These are phyloP conservation scores for Sussaba pulchella DNA, from an alignment of 2,888 invertebrate species.

Conservation along the genomic window DNA sequence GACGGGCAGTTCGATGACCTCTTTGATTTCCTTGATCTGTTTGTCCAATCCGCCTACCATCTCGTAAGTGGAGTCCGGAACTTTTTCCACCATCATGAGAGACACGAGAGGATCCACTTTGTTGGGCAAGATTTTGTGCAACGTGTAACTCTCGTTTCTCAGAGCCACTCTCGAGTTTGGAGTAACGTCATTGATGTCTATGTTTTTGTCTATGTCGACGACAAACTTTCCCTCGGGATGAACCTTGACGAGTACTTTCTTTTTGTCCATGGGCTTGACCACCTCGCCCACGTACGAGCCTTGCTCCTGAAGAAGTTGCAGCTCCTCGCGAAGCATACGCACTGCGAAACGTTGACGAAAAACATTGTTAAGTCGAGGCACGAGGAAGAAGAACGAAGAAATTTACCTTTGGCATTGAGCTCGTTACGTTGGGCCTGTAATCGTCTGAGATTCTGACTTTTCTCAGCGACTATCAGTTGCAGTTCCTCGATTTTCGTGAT, in stretches of 20 bases:
- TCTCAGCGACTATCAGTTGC: constrained; percentile 98
- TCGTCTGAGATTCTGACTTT: constrained; percentile 97
- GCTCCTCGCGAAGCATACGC: constrained; percentile 98
- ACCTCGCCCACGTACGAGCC: constrained; percentile 99
- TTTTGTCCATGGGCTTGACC: constrained; percentile 99
- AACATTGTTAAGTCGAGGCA: background rate
- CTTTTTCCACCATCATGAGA: constrained; percentile 99
- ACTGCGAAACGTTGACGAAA: constrained; percentile 87
- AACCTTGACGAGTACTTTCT: constrained; percentile 99
- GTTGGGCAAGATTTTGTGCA: constrained; percentile 99
- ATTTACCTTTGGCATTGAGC: constrained; percentile 97
- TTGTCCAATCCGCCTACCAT: constrained; percentile 99
- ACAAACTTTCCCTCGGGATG: constrained; percentile 99
- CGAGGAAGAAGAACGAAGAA: background rate
- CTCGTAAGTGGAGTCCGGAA: constrained; percentile 99
- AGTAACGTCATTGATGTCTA: constrained; percentile 98
- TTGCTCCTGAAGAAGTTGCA: constrained; percentile 98
- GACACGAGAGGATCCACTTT: constrained; percentile 99
- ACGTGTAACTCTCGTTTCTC: constrained; percentile 98
- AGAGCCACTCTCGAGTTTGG: constrained; percentile 99
- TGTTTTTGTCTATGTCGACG: constrained; percentile 99
- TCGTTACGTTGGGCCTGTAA: constrained; percentile 99
- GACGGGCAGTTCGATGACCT: constrained; percentile 99
- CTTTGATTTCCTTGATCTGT: constrained; percentile 99
- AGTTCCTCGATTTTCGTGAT: constrained; percentile 99